A percentile compares a stretch with the other conserved stretches of the same genome.
phyloP scores from a whole-genome alignment of 2,113 vertebrate species.

The Scomber japonicus region DNA sequence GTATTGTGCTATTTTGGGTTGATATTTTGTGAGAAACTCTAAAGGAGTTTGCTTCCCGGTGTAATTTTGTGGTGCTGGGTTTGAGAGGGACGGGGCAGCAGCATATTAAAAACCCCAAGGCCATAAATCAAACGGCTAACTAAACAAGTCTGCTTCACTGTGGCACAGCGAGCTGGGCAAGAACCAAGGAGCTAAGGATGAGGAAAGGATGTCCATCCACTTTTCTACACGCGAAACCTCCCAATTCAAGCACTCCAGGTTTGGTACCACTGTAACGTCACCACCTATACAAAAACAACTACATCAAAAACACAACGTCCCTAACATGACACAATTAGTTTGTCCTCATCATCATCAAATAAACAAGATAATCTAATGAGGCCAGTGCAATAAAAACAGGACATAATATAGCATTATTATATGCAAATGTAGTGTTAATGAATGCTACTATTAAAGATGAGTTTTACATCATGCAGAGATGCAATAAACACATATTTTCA shows the following conservation, averaged over 20 bases:
- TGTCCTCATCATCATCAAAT: background rate
- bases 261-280: slow-evolving; percentile 26
- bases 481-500: too few relatives aligned
- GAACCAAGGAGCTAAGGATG: slow-evolving; percentile 61
- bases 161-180: slow-evolving; percentile 57
- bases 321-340: slow-evolving; percentile 3
- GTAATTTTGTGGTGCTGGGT: slow-evolving; percentile 78
- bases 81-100: slow-evolving; percentile 67
- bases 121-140: slow-evolving; percentile 77
- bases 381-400: background rate
- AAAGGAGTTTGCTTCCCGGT: slow-evolving; percentile 52
- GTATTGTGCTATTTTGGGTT: slow-evolving; percentile 73
- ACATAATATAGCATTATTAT: too few relatives aligned
- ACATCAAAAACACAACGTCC: slow-evolving; percentile 24
- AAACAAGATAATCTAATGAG: background rate
- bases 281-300: slow-evolving; percentile 12
- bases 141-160: slow-evolving; percentile 71
- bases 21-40: slow-evolving; percentile 73
- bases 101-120: slow-evolving; percentile 78
- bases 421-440: too few relatives aligned
- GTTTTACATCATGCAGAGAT: too few relatives aligned
- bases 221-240: slow-evolving; percentile 62
- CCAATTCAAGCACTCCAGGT: slow-evolving; percentile 39
- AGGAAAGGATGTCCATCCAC: slow-evolving; percentile 71
- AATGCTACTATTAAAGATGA: too few relatives aligned